Percentiles rank a stretch among this genome's conserved stretches.
phyloP scores from a whole-genome alignment of 2,113 vertebrate species.

The Cynopterus brachyotis region DNA sequence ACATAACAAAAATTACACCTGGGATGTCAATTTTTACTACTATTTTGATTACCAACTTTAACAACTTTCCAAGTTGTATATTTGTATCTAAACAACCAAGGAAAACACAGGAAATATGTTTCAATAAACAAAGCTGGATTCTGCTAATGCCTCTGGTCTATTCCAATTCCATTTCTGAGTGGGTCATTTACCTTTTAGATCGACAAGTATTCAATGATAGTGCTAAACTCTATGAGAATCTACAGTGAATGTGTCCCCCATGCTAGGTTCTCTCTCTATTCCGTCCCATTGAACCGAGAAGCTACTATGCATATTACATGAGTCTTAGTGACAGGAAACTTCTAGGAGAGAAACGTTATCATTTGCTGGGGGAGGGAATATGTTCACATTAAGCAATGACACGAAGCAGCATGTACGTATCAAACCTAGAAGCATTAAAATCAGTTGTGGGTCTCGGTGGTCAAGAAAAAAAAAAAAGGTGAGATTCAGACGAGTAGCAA shows the following conservation, averaged over 20 bases:
- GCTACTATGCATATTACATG: background rate
- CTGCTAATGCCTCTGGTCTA: background rate
- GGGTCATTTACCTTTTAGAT: background rate
- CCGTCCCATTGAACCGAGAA: background rate
- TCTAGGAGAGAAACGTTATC: background rate
- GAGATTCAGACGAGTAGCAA: background rate
- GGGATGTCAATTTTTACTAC: background rate
- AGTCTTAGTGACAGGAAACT: background rate
- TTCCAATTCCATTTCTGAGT: background rate
- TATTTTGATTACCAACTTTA: background rate
- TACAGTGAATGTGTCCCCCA: background rate
- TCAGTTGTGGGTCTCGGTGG: background rate
- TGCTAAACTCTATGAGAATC: background rate
- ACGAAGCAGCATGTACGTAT: background rate
- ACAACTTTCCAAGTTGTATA: background rate
- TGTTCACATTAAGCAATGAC: background rate
- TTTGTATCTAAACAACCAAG: background rate
- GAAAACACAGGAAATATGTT: background rate
- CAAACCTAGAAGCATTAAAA: background rate
- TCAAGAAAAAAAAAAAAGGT: background rate
- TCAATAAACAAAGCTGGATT: background rate
- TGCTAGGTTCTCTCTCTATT: background rate
- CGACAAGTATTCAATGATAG: background rate
- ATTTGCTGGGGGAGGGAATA: background rate
- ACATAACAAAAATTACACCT: conserved; percentile 16